These are phyloP conservation scores for Hippopotamus amphibius DNA, from an alignment of 2,113 vertebrate genomes.

Conservation along the genomic window DNA sequence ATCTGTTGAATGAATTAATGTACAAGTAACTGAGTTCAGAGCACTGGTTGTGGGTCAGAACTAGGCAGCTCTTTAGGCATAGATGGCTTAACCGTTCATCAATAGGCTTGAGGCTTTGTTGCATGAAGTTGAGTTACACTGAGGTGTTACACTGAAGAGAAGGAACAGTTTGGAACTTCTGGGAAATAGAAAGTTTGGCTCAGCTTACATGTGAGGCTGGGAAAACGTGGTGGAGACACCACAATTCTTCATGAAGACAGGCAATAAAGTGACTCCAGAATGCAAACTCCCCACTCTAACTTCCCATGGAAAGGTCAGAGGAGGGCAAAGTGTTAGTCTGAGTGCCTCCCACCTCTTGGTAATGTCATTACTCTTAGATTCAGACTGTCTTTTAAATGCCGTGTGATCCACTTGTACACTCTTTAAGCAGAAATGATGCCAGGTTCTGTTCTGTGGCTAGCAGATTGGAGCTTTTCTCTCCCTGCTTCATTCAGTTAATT, in stretches of 20 bases:
- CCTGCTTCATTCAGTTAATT: conserved; percentile 73
- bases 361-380: not conserved
- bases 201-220: not conserved
- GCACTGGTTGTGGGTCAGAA: not conserved
- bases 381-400: conserved; percentile 17
- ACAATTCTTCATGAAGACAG: conserved; percentile 31
- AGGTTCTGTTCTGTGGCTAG: conserved; percentile 63
- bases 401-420: conserved; percentile 48
- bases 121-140: not conserved
- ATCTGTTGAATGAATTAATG: conserved; percentile 40
- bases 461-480: conserved; percentile 63
- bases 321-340: not conserved
- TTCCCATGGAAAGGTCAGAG: not conserved
- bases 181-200: conserved; percentile 20
- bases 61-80: not conserved
- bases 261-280: not conserved
- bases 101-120: not conserved
- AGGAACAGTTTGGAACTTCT: not conserved
- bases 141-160: not conserved
- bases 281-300: not conserved
- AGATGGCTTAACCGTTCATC: not conserved
- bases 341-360: not conserved
- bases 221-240: not conserved
- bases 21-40: not conserved
- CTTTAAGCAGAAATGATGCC: conserved; percentile 60